Evolutionary conservation across 2,888 invertebrate species (phyloP).

Genomic region (Harpagoxenus sublaevis): DNA sequence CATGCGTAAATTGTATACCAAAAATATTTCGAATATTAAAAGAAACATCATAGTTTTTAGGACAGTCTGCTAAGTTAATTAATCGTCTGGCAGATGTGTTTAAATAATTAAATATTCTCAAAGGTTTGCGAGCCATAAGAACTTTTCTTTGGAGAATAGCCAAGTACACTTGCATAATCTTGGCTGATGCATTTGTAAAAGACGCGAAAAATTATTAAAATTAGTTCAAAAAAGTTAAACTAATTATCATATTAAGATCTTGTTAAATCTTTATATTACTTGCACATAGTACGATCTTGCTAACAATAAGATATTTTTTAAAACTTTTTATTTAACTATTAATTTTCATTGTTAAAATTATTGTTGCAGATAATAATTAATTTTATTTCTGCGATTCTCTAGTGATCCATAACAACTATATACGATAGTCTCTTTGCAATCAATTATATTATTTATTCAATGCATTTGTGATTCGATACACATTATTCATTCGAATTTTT

Average conservation of each 20-base stretch:
- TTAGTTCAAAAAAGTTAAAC: not conserved
- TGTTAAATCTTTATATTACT: not conserved
- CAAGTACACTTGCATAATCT: constrained; percentile 26
- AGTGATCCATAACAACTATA: not conserved
- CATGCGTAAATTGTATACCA: not conserved
- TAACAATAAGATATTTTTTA: not conserved
- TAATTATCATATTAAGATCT: constrained; percentile 8
- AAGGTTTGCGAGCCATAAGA: not conserved
- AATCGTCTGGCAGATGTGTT: constrained; percentile 15
- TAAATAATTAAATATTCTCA: constrained; percentile 18
- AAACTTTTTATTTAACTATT: not conserved
- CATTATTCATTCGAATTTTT: constrained; percentile 31
- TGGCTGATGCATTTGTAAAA: constrained; percentile 3
- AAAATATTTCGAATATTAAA: constrained; percentile 9
- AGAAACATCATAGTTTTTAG: not conserved
- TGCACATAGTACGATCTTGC: not conserved
- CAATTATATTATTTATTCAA: constrained; percentile 29
- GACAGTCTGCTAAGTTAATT: not conserved
- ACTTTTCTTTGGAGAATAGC: constrained; percentile 20
- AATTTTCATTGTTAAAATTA: not conserved
- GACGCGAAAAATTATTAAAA: constrained; percentile 7
- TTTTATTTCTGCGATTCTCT: not conserved
- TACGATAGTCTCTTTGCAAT: not conserved
- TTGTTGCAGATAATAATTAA: not conserved
- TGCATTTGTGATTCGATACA: not conserved